Conservation (phyloP, 1,140 invertebrate species). For the Aphidius gifuensis region DNA sequence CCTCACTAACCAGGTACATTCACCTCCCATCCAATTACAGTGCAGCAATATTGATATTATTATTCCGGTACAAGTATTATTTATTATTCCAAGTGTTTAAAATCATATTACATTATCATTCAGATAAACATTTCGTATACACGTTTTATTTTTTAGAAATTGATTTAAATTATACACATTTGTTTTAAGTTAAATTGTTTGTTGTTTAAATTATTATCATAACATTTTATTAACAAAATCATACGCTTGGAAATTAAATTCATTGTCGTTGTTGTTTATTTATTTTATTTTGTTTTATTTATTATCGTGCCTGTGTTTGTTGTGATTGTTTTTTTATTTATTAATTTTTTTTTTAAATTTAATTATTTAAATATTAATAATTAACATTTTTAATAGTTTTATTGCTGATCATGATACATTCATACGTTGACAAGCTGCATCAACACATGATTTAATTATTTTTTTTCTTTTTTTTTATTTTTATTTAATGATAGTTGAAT, state of each 20-base stretch:
- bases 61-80: too few species aligned
- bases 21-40: slow-evolving; percentile 28
- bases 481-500: slow-evolving; percentile 12
- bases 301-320: too few species aligned
- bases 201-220: too few species aligned
- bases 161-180: neutral
- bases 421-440: too few species aligned
- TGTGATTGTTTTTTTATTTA: neutral
- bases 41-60: neutral
- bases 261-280: neutral
- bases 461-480: slow-evolving; percentile 30
- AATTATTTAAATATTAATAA: slow-evolving; percentile 4
- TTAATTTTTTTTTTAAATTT: neutral
- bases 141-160: neutral
- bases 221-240: neutral
- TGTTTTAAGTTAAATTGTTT: neutral
- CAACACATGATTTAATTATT: too few species aligned
- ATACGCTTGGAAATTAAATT: neutral
- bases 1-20: slow-evolving; percentile 62
- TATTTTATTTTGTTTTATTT: too few species aligned
- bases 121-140: too few species aligned
- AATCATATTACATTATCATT: too few species aligned
- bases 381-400: too few species aligned
- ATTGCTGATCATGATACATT: too few species aligned
- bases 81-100: too few species aligned